Base-by-base conservation (phyloP, 2,888 invertebrate species). In the Cosmia trapezina region DNA sequence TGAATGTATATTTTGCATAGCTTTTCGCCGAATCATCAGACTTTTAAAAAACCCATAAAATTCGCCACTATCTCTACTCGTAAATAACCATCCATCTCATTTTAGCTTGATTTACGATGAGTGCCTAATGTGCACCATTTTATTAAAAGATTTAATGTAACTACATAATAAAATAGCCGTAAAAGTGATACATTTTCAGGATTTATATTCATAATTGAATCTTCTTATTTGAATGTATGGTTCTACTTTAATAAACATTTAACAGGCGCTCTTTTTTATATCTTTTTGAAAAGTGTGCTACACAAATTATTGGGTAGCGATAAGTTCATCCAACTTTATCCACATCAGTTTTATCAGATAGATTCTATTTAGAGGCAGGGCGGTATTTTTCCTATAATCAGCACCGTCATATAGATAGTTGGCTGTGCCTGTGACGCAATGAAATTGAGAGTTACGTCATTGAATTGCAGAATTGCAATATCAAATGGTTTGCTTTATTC, bases 321-420 rank as follows among this genome's bases (percentile, higher is more conserved):
- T 84, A 86, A 68, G 45, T 75, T 74, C 76, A 86, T 81, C 80
- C 76, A 41, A 61, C 57, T 78, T 78, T 71, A 82, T 84, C 72
- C 76, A 28, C 76, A 54, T 80, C 78, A 80, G 49, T 80, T 75
- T 84, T 85, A 85, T 85, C 82, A 56, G 68, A 75, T 69, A 80
- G 9, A 71, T 76, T 74, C 22, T 72, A 69, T 81, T 67, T 64
- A 49, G 72, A 68, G 56, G 45, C 62, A 64, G 33, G 12, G 2
- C 51, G 62, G 83, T 80, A 51, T 64, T 84, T 76, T 82, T 78
- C 78, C 80, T 71, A 72, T 75, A 70, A 79, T 86, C 73, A 70
- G 33, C 70, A 70, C 63, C 60, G 54, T 59, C 67, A 69, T 70
- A 68, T 61, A 72, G 65, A 83, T 83, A 78, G 45, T 73, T 59